Evolutionary conservation across 2,888 invertebrate genomes (phyloP).

Genomic region (Spialia ferax): DNA sequence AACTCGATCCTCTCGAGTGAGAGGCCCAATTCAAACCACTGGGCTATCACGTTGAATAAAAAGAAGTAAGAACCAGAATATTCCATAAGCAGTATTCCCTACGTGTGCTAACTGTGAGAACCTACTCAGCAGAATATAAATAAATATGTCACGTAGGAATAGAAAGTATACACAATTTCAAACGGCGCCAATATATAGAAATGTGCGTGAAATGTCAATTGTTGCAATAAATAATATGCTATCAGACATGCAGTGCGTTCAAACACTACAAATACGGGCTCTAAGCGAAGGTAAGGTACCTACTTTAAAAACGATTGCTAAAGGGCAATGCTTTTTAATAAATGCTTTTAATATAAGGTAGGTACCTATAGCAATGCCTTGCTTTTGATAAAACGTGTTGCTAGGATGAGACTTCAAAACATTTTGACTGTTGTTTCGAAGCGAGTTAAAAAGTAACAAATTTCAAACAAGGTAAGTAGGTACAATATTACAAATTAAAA

Average conservation of each 20-base stretch:
- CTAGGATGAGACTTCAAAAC: too few relatives aligned
- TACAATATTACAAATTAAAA: background rate
- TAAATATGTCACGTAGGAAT: slow-evolving; percentile 66
- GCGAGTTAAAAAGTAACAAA: too few relatives aligned
- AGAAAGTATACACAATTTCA: slow-evolving; percentile 52
- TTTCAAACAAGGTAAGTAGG: too few relatives aligned
- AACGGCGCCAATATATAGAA: slow-evolving; percentile 65
- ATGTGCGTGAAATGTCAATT: slow-evolving; percentile 69
- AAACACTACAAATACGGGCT: background rate
- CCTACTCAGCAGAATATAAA: slow-evolving; percentile 55
- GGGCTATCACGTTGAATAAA: background rate
- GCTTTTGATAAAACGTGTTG: too few relatives aligned
- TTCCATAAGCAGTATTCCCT: slow-evolving; percentile 1
- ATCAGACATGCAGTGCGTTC: slow-evolving; percentile 46
- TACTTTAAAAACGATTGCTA: background rate
- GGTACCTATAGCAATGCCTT: too few relatives aligned
- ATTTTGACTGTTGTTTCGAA: too few relatives aligned
- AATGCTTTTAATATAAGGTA: too few relatives aligned
- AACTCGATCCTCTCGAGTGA: too few relatives aligned
- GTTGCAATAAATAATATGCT: slow-evolving; percentile 57
- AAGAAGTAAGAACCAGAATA: slow-evolving; percentile 18
- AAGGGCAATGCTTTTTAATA: background rate
- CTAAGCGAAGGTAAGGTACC: too few relatives aligned
- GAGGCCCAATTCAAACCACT: too few relatives aligned
- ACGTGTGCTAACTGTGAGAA: slow-evolving; percentile 54